Base-by-base conservation (phyloP, 2,888 invertebrate species). In the Heterodera filipjevi region DNA sequence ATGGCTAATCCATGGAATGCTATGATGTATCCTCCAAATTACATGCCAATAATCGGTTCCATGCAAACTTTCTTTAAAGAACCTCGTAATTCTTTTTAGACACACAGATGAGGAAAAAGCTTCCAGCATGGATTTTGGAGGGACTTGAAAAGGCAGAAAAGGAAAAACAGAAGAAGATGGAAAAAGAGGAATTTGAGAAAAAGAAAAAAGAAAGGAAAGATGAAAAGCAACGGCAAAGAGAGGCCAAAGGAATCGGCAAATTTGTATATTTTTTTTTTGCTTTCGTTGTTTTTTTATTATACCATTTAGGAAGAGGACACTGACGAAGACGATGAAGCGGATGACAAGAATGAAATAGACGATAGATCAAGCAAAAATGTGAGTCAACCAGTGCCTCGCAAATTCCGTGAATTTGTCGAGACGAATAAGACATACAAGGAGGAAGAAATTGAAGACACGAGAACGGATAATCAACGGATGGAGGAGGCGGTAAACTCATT, bases 101-200 rank as follows among this genome's bases (percentile, higher is more conserved):
- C 70, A 71, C 46, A 14, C 80, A 79, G 30, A 77, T 79, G 74
- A 80, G 86, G 16, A 87, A 87, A 49, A 82, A 82, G 77, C 92
- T 98, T 33, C 98, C 98, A n/a, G 95, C 94, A 0, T 98, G 98
- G 98, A 96, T 98, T 83, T 92, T 96, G 90, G 96, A 95, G 92
- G 96, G 96, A 49, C 91, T 98, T 84, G 97, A 97, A 89, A 97
- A 97, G 91, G 96, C 97, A 95, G 97, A 98, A 90, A 92, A 94
- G 35, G 95, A 96, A 86, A 95, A 96, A 88, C 93, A 93, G 87
- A 94, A 93, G 86, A 95, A 95, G 83, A 92, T 95, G 89, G 92
- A 93, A 77, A 93, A 94, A 71, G 86, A 87, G 71, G 82, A 84
- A 49, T 30, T 32, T 6, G 49, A 82, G 66, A 76, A 85, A 73